Evolutionary conservation across 2,888 invertebrate genomes (phyloP).

Genomic region (Metalampra italica): DNA sequence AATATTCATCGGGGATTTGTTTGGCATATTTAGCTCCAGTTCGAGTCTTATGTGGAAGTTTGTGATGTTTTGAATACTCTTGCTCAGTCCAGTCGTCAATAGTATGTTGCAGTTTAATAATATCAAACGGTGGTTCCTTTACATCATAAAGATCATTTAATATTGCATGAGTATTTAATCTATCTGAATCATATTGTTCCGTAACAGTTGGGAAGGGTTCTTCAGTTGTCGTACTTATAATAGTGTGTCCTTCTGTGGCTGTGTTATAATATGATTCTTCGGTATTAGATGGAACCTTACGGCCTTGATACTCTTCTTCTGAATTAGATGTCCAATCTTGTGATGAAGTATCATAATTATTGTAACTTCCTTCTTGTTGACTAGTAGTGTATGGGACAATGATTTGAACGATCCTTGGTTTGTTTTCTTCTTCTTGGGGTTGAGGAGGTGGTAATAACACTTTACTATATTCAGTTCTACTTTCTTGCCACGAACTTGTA

Average conservation of each 20-base stretch:
- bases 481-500: conserved; percentile 46
- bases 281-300: conserved; percentile 67
- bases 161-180: conserved; percentile 55
- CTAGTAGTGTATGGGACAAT: conserved; percentile 87
- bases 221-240: conserved; percentile 45
- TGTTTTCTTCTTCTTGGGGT: conserved; percentile 48
- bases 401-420: conserved; percentile 85
- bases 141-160: conserved; percentile 61
- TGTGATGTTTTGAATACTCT: conserved; percentile 79
- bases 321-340: conserved; percentile 44
- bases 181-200: conserved; percentile 74
- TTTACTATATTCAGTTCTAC: conserved; percentile 43
- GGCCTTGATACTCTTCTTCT: conserved; percentile 59
- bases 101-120: conserved; percentile 86
- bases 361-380: conserved; percentile 41
- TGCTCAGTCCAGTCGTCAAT: conserved; percentile 92
- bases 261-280: conserved; percentile 33
- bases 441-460: conserved; percentile 32
- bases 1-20: conserved; percentile 87
- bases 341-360: conserved; percentile 62
- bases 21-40: conserved; percentile 82
- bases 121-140: conserved; percentile 81
- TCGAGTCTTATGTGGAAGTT: conserved; percentile 68
- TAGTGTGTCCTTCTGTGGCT: conserved; percentile 40
- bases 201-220: conserved; percentile 34